Base-by-base conservation (phyloP, 2,888 invertebrate species). In the Bibio marci region DNA sequence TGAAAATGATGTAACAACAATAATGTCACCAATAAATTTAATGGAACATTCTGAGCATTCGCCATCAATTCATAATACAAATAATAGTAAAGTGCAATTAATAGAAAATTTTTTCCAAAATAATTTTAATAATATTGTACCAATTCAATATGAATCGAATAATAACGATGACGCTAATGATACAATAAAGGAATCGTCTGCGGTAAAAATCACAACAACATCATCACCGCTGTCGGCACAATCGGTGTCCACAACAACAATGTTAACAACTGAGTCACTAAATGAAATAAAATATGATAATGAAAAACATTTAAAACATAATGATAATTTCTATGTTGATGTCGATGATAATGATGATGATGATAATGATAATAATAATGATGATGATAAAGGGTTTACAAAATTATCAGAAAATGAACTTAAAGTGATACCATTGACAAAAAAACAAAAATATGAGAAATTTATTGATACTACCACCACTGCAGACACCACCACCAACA, bases 371-470 rank as follows among this genome's bases (percentile, higher is more conserved):
- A n/a, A n/a, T n/a, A n/a, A n/a, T n/a, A n/a, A n/a, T n/a, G n/a
- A n/a, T n/a, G n/a, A n/a, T n/a, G n/a, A n/a, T n/a, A 38, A 41
- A 15, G 30, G 35, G 7, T 41, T 25, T 14, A 22, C 31, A 14
- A 39, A 39, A 31, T 25, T 42, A 6, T 35, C 30, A n/a, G 43
- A 42, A 25, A 44, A 46, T 36, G 45, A 46, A 8, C 27, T 47
- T n/a, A 44, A 45, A 37, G 47, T 47, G 4, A 44, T 45, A 27
- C 47, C 47, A 2, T 35, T 47, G 12, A 26, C 22, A 6, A 30
- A 22, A 10, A 41, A 41, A n/a, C n/a, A n/a, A 33, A 26, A 27
- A n/a, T 27, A 38, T 14, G 36, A 44, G 30, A 40, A 37, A 18
- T 25, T 30, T 33, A 35, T 39, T 30, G 14, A 15, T 17, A 33